Evolutionary conservation across 37 sponge, comb jelly and placozoan genomes (phyloP), one percentile per base, ranked within the genome.

Genomic region (Beroe ovata): DNA sequence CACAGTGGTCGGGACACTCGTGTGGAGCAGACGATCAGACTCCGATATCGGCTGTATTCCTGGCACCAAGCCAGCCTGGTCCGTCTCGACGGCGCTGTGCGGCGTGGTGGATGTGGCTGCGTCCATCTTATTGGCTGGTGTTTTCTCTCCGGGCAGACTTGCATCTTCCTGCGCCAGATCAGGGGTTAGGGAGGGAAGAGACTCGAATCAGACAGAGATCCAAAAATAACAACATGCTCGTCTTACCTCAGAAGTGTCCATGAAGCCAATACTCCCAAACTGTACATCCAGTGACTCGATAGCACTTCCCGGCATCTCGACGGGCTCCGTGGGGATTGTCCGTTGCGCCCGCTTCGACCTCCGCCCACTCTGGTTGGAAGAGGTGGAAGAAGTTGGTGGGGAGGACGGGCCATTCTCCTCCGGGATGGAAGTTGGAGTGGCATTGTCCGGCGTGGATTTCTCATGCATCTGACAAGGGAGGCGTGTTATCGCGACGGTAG

Each of bases 41-140:
- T 66, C 69, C 32, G 25, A 29, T 1, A 66, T 32, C 33, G 30
- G 32, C 69, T 66, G 69, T 26, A 66, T 66, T 16, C 69, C 69
- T 8, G 69, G 69, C 16, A 47, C 54, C 54, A 47, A 11, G 11
- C 25, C 34, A 16, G 69, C 25, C 3, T 34, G 69, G 8, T 66
- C 69, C 32, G 69, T 32, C 36, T 66, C 69, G 1, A 33, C 69
- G 36, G 69, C 33, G 16, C 69, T 66, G 69, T 66, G 69, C 35
- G 84, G 84, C n/a, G 84, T 77, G 8, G 84, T 77, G 23, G 84
- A 77, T 1, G 84, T 77, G 54, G 84, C 84, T 3, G 84, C 84
- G 54, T 77, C 84, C 54, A 35, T 77, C 38, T 77, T 77, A 25
- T 30, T 19, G 22, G 84, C 84, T 8, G 84, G 84, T 0, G 84